Conservation (phyloP, 1,140 invertebrate genomes). For the Oppia nitens region DNA sequence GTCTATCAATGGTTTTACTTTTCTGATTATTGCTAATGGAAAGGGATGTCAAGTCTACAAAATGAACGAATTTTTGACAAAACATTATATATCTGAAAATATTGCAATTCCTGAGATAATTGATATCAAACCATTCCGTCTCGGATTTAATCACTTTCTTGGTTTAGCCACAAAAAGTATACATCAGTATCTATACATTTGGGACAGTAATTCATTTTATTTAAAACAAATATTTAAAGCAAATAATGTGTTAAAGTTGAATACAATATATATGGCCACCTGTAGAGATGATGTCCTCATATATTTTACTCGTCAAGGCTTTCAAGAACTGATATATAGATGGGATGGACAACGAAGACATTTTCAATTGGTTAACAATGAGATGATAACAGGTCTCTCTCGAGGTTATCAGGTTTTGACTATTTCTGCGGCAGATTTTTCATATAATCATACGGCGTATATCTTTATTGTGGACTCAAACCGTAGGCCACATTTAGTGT, state of each 20-base stretch:
- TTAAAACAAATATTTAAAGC: neutral
- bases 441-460: neutral
- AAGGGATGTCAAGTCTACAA: slow-evolving; percentile 5
- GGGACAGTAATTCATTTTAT: slow-evolving; percentile 9
- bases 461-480: neutral
- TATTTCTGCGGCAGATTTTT: neutral
- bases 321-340: neutral
- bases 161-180: neutral
- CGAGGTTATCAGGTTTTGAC: neutral
- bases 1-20: slow-evolving; percentile 12
- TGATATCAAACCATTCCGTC: slow-evolving; percentile 11
- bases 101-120: neutral
- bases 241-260: neutral
- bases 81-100: neutral
- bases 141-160: slow-evolving; percentile 16
- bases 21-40: slow-evolving; percentile 6
- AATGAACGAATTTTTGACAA: slow-evolving; percentile 2
- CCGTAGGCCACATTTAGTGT: neutral
- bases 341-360: neutral
- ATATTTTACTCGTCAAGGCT: neutral
- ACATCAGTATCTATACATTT: slow-evolving; percentile 6
- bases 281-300: slow-evolving; percentile 16
- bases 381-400: neutral
- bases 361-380: neutral
- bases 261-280: neutral